A percentile compares a stretch with the other conserved stretches of the same genome.
Conservation (phyloP, 2,113 vertebrate species). For the Stomatorhinus ivindoensis region DNA sequence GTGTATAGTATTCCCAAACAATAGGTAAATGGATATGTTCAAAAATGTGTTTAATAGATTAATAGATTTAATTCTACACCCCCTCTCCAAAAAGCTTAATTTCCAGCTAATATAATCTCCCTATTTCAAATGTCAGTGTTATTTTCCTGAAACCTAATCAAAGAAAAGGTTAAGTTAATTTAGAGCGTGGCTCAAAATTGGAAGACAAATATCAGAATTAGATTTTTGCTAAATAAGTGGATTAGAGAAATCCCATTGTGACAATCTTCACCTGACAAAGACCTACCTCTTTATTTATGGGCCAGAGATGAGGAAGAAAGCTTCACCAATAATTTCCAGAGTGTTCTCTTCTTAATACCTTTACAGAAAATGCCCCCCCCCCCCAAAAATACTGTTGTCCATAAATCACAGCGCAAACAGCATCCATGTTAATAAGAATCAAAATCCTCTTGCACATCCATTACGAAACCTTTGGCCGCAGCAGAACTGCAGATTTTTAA, state of each 20-base stretch:
- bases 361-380: neutral
- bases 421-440: neutral
- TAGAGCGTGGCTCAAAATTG: neutral
- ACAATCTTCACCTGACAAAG: neutral
- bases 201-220: conserved; percentile 17
- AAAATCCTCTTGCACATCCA: neutral
- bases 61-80: neutral
- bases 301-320: neutral
- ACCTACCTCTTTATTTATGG: neutral
- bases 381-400: neutral
- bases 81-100: neutral
- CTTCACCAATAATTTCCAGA: neutral
- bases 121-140: conserved; percentile 14
- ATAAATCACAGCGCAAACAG: neutral
- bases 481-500: neutral
- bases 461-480: neutral
- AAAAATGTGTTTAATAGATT: conserved; percentile 12
- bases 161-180: conserved; percentile 23
- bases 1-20: neutral
- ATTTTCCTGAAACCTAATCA: conserved; percentile 1
- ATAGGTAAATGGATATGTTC: neutral
- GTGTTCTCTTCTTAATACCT: neutral
- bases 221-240: conserved; percentile 3
- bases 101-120: neutral
- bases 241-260: conserved; percentile 2